Evolutionary conservation across 2,797 vertebrate species (phyloP), one percentile per base, ranked within the genome.

Genomic region (Bufotes viridis): DNA sequence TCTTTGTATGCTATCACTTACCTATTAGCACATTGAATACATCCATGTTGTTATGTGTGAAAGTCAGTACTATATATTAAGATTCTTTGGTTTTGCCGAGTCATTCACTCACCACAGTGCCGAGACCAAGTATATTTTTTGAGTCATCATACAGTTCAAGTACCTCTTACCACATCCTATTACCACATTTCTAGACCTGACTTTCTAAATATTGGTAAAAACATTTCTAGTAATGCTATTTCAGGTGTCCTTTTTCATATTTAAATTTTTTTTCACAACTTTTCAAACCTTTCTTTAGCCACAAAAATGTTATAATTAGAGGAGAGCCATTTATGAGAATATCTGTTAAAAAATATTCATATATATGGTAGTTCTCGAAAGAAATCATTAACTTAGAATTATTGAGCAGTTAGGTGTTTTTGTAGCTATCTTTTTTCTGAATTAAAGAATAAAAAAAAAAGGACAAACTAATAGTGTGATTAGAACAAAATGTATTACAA

Each of bases 21-120:
- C 69, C 8, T 34, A 3, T 67, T 14, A 34, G 13, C 69, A 72
- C 69, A 34, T 34, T 72, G 7, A 15, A 72, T 72, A 17, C 14
- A 7, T 72, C 69, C 22, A 42, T 72, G 14, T 34, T 72, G 14
- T 13, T 51, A 22, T 76, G 74, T 53, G 74, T 76, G 74, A 76
- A 49, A 76, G 42, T 51, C 20, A 53, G 3, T 78, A 1, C 20
- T 55, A 55, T 78, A 55, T 78, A 51, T 53, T 55, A 14, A 49
- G 20, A 51, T 20, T 72, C 29, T 17, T 72, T 76, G 49, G 75
- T 55, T 78, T 78, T 20, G 70, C 34, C 12, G 7, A 76, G 18
- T 76, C 42, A 76, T 76, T 24, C 55, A 14, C 75, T 78, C 49
- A 78, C 49, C 42, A 78, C 42, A 78, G 22, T 53, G 49, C 75